Conservation (phyloP, 2,888 invertebrate species). For the Drosophila vallismaia region DNA sequence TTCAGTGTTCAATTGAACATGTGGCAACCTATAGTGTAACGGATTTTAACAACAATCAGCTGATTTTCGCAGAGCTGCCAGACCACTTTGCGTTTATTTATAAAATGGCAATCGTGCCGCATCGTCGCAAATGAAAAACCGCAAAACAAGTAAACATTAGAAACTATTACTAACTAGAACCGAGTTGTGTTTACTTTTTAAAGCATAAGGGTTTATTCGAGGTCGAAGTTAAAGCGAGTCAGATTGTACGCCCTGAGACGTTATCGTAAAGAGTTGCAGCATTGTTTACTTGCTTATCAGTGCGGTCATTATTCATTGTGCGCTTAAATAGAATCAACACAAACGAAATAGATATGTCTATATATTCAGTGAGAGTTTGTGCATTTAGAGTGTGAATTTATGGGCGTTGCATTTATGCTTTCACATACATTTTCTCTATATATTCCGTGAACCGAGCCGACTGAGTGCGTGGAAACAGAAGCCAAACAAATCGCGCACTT, state of each 20-base stretch:
- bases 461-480: conserved; percentile 22
- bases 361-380: background rate
- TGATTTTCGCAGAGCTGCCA: background rate
- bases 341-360: background rate
- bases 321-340: conserved; percentile 18
- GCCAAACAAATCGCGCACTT: conserved; percentile 33
- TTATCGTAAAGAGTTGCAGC: conserved; percentile 16
- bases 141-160: conserved; percentile 7
- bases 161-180: background rate
- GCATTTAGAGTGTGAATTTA: background rate
- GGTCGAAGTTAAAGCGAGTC: background rate
- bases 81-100: background rate
- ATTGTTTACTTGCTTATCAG: conserved; percentile 34
- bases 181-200: background rate
- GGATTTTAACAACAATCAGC: background rate
- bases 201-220: background rate
- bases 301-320: conserved; percentile 17
- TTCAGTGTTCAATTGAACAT: background rate
- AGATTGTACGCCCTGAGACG: background rate
- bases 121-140: conserved; percentile 14
- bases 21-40: background rate
- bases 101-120: conserved; percentile 15
- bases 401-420: conserved; percentile 16
- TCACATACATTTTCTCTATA: conserved; percentile 21
- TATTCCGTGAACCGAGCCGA: background rate